Evolutionary conservation across 1,140 invertebrate genomes (phyloP).

Genomic region (Nebria ingens): DNA sequence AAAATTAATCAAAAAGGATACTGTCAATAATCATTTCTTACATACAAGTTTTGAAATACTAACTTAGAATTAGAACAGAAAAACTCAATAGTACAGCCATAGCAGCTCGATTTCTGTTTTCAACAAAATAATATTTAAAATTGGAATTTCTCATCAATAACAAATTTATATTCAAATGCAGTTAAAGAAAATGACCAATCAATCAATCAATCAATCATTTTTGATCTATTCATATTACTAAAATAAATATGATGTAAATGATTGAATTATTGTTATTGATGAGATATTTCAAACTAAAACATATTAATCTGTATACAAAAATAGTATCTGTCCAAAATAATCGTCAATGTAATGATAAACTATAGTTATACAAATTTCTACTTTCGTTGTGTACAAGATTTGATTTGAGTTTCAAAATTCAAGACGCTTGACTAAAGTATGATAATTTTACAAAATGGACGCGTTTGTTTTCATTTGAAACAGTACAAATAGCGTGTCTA

Average conservation of each 20-base stretch:
- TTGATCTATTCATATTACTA: too few relatives aligned
- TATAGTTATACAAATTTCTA: not conserved
- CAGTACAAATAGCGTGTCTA: conserved; percentile 3
- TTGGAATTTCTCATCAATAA: not conserved
- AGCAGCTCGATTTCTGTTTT: not conserved
- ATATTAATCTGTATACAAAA: not conserved
- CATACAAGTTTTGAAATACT: not conserved
- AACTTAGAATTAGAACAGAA: not conserved
- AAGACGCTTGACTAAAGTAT: too few relatives aligned
- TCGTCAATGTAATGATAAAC: not conserved
- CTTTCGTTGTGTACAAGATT: not conserved
- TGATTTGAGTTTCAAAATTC: too few relatives aligned
- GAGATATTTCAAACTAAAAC: not conserved
- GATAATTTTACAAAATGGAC: not conserved
- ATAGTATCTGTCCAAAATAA: not conserved
- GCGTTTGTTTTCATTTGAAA: not conserved
- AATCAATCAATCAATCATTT: too few relatives aligned
- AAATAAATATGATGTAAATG: too few relatives aligned
- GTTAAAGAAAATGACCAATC: too few relatives aligned
- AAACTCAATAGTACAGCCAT: not conserved
- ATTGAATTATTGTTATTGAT: not conserved
- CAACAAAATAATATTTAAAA: not conserved
- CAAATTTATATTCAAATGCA: too few relatives aligned
- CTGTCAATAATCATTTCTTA: not conserved
- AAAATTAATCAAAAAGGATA: not conserved